These are phyloP conservation scores for Callospermophilus lateralis DNA, from an alignment of 2,113 vertebrate species.

Conservation along the genomic window DNA sequence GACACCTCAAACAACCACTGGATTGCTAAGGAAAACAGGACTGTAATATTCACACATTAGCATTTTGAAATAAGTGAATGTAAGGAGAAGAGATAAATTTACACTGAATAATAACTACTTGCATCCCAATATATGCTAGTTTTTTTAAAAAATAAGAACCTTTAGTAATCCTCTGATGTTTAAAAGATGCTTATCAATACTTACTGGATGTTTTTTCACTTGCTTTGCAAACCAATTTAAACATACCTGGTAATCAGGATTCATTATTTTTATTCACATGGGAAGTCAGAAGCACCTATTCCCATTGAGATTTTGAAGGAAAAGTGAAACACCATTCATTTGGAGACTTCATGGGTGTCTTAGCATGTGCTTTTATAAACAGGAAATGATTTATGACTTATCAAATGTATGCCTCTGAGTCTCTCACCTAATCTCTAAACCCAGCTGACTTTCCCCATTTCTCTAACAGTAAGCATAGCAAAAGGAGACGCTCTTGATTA, in stretches of 20 bases:
- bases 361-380: slow-evolving; percentile 60
- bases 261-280: slow-evolving; percentile 64
- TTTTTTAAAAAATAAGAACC: neutral
- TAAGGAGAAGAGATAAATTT: slow-evolving; percentile 26
- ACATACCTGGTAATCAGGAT: slow-evolving; percentile 60
- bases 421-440: slow-evolving; percentile 68
- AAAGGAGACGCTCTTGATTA: slow-evolving; percentile 65
- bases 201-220: neutral
- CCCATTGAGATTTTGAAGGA: slow-evolving; percentile 32
- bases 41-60: neutral
- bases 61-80: slow-evolving; percentile 52
- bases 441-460: slow-evolving; percentile 67
- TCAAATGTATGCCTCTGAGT: slow-evolving; percentile 34
- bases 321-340: slow-evolving; percentile 51
- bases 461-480: slow-evolving; percentile 11
- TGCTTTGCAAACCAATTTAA: slow-evolving; percentile 55
- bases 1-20: neutral
- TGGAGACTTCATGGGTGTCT: slow-evolving; percentile 43
- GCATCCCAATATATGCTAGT: neutral
- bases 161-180: neutral
- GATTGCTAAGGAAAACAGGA: neutral
- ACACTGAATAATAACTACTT: slow-evolving; percentile 43
- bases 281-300: slow-evolving; percentile 45
- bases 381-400: slow-evolving; percentile 70
- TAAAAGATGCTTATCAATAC: slow-evolving; percentile 28